Evolutionary conservation across 2,797 vertebrate species (phyloP), one percentile per base, ranked within the genome.

Genomic region (Kryptopterus vitreolus): DNA sequence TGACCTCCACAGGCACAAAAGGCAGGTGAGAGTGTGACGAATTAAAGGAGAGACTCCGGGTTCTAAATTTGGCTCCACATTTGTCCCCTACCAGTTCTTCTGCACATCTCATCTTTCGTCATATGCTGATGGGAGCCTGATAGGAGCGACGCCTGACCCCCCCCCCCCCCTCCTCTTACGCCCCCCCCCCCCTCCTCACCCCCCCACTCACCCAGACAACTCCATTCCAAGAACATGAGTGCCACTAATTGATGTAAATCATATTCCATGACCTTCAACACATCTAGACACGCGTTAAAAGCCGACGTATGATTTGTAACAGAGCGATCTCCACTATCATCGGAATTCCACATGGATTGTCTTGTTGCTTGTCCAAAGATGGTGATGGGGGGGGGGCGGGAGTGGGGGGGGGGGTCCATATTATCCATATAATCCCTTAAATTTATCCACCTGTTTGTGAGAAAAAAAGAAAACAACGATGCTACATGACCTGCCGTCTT

Each of bases 261-360:
- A 71, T 22, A 52, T 53, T 26, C 48, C 53, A 22, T 52, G 69
- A 53, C 16, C 69, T 53, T 70, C 46, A 70, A 24, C 46, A 52
- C 24, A 70, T 70, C 6, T 29, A 15, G 53, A 15, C 29, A 5
- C n/a, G 1, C 6, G 16, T 24, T 46, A 13, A 24, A 46, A 11
- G 24, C 1, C n/a, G 46, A 3, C 3, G 16, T 11, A 3, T 24
- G 43, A 24, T 48, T 65, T 65, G 38, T 18, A 8, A 35, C 15
- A 29, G 38, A 61, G 18, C 2, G 58, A 59, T 29, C 58, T 29
- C 24, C 24, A 33, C 29, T 31, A 31, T 15, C 29, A 33, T 31
- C 16, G 9, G 1, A 15, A 29, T 16, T 35, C 16, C 18, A 35
- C 33, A 22, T 18, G 15, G 35, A 63, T n/a, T n/a, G n/a, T n/a